Evolutionary conservation across 92 coral and sea anemone genomes (phyloP).

Genomic region (Epizoanthus illoricatus): DNA sequence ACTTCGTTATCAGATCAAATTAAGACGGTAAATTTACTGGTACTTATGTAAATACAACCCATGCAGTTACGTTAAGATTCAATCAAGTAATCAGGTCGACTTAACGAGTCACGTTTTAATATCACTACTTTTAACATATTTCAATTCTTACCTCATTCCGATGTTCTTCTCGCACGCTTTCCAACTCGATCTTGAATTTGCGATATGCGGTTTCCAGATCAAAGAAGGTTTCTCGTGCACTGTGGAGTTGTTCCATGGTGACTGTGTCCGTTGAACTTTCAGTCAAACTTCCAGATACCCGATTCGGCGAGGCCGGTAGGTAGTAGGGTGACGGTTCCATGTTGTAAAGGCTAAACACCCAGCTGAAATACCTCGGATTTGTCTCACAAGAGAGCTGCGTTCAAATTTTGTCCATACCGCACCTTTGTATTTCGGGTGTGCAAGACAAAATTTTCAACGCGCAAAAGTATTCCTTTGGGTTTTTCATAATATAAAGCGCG

Average conservation of each 20-base stretch:
- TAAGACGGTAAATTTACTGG: neutral
- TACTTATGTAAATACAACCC: neutral
- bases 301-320: neutral
- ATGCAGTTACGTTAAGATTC: conserved; percentile 1
- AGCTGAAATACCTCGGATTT: neutral
- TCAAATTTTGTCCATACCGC: neutral
- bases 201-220: conserved; percentile 94
- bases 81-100: neutral
- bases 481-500: conserved; percentile 21
- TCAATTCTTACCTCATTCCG: conserved; percentile 77
- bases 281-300: conserved; percentile 14
- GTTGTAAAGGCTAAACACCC: neutral
- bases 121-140: neutral
- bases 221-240: conserved; percentile 86
- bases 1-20: neutral
- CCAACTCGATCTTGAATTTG: conserved; percentile 87
- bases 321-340: conserved; percentile 32
- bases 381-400: neutral
- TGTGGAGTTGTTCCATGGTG: conserved; percentile 82
- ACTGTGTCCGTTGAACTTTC: conserved; percentile 61
- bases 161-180: conserved; percentile 87
- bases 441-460: conserved; percentile 32
- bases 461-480: conserved; percentile 18
- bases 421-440: conserved; percentile 20
- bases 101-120: neutral